Percentiles rank a stretch among this genome's conserved stretches.
Evolutionary conservation across 2,113 vertebrate species (phyloP).

Genomic region (Clarias macrocephalus): DNA sequence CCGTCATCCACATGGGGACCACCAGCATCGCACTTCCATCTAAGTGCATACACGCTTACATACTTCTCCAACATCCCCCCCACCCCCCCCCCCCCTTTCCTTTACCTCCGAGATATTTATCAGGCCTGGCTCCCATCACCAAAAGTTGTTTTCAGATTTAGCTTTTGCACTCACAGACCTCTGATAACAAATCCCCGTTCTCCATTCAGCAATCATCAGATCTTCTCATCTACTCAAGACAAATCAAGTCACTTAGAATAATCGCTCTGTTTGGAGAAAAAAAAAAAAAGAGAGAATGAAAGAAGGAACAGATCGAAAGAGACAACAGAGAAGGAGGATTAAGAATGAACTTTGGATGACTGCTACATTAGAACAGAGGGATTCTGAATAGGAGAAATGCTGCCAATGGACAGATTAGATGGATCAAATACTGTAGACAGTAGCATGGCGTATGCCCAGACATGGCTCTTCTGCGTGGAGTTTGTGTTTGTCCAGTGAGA

Average conservation of each 20-base stretch:
- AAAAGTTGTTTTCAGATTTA: slow-evolving; percentile 40
- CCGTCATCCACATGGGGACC: slow-evolving; percentile 20
- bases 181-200: slow-evolving; percentile 48
- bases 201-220: slow-evolving; percentile 6
- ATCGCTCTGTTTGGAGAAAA: slow-evolving; percentile 32
- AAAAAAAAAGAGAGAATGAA: neutral
- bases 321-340: neutral
- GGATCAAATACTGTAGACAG: neutral
- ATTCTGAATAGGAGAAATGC: neutral
- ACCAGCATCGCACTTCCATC: slow-evolving; percentile 12
- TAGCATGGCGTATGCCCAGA: neutral
- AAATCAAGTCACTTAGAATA: slow-evolving; percentile 25
- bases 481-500: neutral
- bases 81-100: neutral
- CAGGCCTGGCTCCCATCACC: slow-evolving; percentile 41
- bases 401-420: neutral
- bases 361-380: neutral
- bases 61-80: slow-evolving; percentile 8
- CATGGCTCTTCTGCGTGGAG: neutral
- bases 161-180: slow-evolving; percentile 38
- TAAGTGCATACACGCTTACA: neutral
- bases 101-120: slow-evolving; percentile 45
- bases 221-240: slow-evolving; percentile 17
- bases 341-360: neutral
- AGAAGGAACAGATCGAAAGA: neutral